Conservation (phyloP, 35 echinoderm and acorn worm genomes). For the Acanthaster planci region DNA sequence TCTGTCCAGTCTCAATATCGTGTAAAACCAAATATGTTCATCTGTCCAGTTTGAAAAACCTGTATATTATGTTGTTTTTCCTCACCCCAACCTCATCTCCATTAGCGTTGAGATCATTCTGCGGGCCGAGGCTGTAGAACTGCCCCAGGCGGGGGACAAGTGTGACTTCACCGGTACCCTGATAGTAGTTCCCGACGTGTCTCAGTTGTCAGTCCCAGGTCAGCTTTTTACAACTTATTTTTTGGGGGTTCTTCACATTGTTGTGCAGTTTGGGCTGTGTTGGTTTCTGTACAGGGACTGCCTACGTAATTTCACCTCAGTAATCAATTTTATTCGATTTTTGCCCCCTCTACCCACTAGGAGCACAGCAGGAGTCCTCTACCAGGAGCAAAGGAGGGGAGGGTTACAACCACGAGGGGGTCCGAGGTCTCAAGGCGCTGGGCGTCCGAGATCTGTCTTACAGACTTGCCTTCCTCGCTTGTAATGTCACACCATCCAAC, state of each 20-base stretch:
- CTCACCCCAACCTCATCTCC: neutral
- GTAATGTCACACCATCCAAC: conserved; percentile 89
- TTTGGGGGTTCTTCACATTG: too few species aligned
- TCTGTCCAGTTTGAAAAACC: too few species aligned
- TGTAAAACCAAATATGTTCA: too few species aligned
- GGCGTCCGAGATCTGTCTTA: conserved; percentile 91
- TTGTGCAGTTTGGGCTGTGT: too few species aligned
- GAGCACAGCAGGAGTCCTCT: conserved; percentile 79
- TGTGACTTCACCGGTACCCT: conserved; percentile 99
- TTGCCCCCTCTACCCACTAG: conserved; percentile 12
- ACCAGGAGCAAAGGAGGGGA: conserved; percentile 69
- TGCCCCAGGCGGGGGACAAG: conserved; percentile 95
- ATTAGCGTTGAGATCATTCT: conserved; percentile 88
- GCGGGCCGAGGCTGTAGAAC: conserved; percentile 91
- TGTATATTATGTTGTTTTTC: too few species aligned
- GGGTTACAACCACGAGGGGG: conserved; percentile 81
- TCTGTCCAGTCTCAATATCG: too few species aligned
- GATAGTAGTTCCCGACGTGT: conserved; percentile 96
- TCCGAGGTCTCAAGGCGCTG: conserved; percentile 87
- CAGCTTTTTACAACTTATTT: neutral
- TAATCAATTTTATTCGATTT: neutral
- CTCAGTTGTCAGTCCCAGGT: conserved; percentile 91
- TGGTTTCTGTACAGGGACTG: too few species aligned
- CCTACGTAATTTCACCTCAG: too few species aligned
- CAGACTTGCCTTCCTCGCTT: conserved; percentile 87